Conservation (phyloP, 2,797 vertebrate genomes). For the Enteromius viviparus region DNA sequence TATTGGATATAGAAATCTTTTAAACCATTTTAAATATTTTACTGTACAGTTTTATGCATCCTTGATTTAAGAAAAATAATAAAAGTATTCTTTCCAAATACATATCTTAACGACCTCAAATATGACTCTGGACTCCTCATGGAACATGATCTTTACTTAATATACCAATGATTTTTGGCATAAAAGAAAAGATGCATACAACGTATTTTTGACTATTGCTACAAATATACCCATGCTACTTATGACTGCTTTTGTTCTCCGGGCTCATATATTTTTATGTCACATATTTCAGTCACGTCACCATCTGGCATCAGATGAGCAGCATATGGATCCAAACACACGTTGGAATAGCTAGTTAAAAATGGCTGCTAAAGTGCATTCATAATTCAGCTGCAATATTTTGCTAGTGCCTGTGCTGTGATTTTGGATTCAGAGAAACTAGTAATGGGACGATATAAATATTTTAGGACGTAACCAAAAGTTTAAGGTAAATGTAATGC, state of each 20-base stretch:
- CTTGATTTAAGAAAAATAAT: not conserved
- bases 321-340: not conserved
- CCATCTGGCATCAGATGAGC: not conserved
- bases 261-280: not conserved
- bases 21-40: not conserved
- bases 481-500: not conserved
- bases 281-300: not conserved
- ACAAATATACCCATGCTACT: too few species aligned
- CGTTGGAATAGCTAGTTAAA: not conserved
- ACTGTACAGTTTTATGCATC: not conserved
- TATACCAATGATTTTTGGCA: not conserved
- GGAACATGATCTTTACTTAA: not conserved
- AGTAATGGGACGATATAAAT: not conserved
- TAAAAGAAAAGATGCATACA: not conserved
- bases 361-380: not conserved
- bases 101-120: not conserved
- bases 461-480: not conserved
- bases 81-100: not conserved
- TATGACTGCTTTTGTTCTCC: not conserved
- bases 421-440: not conserved
- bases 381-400: not conserved
- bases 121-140: not conserved
- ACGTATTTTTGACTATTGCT: not conserved
- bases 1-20: not conserved
- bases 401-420: not conserved